Percentiles rank a stretch among this genome's conserved stretches.
Evolutionary conservation across 2,888 invertebrate genomes (phyloP).

Genomic region (Psococerastis gibbosa): DNA sequence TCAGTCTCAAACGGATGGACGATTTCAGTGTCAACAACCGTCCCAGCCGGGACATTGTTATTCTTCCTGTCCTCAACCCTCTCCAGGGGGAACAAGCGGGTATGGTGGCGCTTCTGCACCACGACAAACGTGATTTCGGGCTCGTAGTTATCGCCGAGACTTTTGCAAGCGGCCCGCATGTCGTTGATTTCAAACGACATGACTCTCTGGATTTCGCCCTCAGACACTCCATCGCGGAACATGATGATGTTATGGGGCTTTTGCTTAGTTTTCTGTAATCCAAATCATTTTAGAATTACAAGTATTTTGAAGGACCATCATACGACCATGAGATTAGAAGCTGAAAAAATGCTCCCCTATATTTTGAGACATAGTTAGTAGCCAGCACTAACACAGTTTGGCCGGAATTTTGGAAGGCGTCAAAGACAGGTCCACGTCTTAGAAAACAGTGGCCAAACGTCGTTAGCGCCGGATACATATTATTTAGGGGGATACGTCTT

Average conservation of each 20-base stretch:
- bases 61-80: conserved; percentile 26
- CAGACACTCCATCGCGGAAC: conserved; percentile 66
- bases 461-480: too few relatives aligned
- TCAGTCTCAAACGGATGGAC: conserved; percentile 74
- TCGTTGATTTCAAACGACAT: conserved; percentile 42
- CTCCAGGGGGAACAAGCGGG: conserved; percentile 37
- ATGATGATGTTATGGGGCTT: conserved; percentile 49
- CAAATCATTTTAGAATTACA: not conserved
- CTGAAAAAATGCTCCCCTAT: too few relatives aligned
- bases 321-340: too few relatives aligned
- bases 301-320: too few relatives aligned
- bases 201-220: conserved; percentile 58
- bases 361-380: too few relatives aligned
- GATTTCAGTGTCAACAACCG: conserved; percentile 67
- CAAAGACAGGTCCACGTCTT: too few relatives aligned
- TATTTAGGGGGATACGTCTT: too few relatives aligned
- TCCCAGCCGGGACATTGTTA: conserved; percentile 66
- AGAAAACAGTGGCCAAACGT: too few relatives aligned
- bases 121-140: conserved; percentile 79
- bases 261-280: conserved; percentile 22
- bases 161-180: conserved; percentile 49
- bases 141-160: conserved; percentile 33
- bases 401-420: too few relatives aligned
- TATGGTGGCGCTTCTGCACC: conserved; percentile 94
- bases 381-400: too few relatives aligned